A percentile compares a stretch with the other conserved stretches of the same genome.
phyloP scores from a whole-genome alignment of 30 jellyfish, hydroid and myxozoan species.

The Aurelia aurita region DNA sequence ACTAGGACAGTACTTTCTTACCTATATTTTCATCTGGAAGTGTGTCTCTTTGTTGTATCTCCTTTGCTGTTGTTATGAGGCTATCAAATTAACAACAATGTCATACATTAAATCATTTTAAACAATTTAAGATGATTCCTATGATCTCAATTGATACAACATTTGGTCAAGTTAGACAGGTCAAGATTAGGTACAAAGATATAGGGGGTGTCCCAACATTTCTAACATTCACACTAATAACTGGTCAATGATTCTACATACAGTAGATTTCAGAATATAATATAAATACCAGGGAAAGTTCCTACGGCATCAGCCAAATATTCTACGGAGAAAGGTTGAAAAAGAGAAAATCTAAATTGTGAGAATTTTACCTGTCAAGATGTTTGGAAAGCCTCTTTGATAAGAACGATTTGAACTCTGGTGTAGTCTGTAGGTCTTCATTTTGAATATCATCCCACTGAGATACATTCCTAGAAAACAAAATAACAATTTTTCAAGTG shows the following conservation, averaged over 20 bases:
- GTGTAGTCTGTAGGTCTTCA: conserved; percentile 33
- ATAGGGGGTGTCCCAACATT: no score
- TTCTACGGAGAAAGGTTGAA: neutral
- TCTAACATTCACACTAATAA: neutral
- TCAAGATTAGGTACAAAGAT: no score
- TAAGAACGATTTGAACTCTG: conserved; percentile 43
- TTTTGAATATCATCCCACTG: conserved; percentile 12
- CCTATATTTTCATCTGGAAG: neutral
- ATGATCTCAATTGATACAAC: no score
- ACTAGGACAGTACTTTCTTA: neutral
- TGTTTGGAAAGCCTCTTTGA: conserved; percentile 39
- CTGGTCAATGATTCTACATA: neutral
- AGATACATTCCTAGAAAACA: neutral
- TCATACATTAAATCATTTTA: no score
- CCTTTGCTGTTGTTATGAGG: neutral
- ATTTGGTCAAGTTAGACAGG: no score
- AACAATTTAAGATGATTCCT: no score
- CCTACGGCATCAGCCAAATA: neutral
- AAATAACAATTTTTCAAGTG: neutral
- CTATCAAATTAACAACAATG: neutral
- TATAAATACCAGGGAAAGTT: neutral
- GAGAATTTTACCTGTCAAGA: conserved; percentile 35
- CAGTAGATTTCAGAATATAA: neutral
- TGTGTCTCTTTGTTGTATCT: neutral
- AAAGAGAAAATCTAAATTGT: neutral